These are phyloP conservation scores for Protobothrops flavoviridis DNA, from an alignment of 2,113 vertebrate species.

Conservation along the genomic window DNA sequence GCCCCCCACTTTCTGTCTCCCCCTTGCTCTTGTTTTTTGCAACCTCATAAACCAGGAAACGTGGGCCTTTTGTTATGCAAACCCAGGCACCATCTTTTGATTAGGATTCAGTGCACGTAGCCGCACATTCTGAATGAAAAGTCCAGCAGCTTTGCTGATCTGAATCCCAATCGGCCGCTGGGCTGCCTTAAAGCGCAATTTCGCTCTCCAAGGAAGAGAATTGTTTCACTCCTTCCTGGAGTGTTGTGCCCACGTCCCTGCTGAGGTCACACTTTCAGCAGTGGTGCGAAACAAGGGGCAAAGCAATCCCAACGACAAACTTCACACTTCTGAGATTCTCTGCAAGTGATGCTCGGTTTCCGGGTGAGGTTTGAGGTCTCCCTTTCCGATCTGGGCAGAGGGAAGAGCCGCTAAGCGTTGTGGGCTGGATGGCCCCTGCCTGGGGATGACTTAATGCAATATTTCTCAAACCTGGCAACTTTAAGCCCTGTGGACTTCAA, in stretches of 20 bases:
- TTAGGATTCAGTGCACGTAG: not conserved
- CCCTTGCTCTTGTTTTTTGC: not conserved
- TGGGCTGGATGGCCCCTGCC: not conserved
- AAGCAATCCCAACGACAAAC: not conserved
- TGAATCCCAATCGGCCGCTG: slow-evolving; percentile 3
- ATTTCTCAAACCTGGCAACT: not conserved
- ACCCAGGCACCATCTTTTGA: not conserved
- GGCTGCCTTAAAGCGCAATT: not conserved
- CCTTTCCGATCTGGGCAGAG: not conserved
- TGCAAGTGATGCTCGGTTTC: not conserved
- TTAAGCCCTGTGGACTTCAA: not conserved
- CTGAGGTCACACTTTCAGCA: not conserved
- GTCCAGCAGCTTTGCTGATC: not conserved
- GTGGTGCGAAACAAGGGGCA: not conserved
- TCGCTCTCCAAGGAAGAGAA: not conserved
- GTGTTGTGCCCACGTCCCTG: not conserved
- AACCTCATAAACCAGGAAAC: not conserved
- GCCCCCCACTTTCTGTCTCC: not conserved
- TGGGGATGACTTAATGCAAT: not conserved
- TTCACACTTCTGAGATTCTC: not conserved
- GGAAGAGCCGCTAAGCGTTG: too few species aligned
- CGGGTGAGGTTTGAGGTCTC: not conserved
- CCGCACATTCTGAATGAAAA: not conserved
- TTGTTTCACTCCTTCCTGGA: not conserved
- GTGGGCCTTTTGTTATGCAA: not conserved